Evolutionary conservation across 1,140 invertebrate genomes (phyloP).

Genomic region (Centruroides vittatus): DNA sequence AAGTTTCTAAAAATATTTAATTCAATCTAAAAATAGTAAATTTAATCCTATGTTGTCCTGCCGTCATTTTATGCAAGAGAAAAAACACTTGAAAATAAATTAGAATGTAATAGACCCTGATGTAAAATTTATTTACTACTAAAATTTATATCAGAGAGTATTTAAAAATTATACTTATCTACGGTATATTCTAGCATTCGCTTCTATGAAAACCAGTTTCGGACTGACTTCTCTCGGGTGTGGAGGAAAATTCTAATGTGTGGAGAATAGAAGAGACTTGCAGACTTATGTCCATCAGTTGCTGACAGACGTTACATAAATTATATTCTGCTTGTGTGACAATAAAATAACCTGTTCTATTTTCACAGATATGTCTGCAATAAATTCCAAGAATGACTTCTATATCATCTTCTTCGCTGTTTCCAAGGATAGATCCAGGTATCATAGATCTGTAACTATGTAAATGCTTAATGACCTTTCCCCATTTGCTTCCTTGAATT

Average conservation of each 20-base stretch:
- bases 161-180: no score
- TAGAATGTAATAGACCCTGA: no score
- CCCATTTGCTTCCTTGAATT: slow-evolving; percentile 45
- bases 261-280: slow-evolving; percentile 44
- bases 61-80: no score
- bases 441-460: slow-evolving; percentile 44
- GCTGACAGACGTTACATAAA: slow-evolving; percentile 44
- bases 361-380: slow-evolving; percentile 49
- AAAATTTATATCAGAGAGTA: no score
- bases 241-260: slow-evolving; percentile 24
- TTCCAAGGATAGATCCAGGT: slow-evolving; percentile 39
- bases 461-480: slow-evolving; percentile 44
- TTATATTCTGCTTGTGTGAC: slow-evolving; percentile 45
- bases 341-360: slow-evolving; percentile 46
- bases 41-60: no score
- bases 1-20: no score
- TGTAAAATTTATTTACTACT: no score
- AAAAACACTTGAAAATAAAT: no score
- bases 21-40: no score
- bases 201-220: slow-evolving; percentile 7
- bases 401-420: slow-evolving; percentile 39
- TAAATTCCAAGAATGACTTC: slow-evolving; percentile 53
- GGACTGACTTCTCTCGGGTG: slow-evolving; percentile 2
- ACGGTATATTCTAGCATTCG: slow-evolving; percentile 3
- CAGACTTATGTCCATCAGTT: slow-evolving; percentile 48